Evolutionary conservation across 2,888 invertebrate genomes (phyloP), one percentile per base, ranked within the genome.

Genomic region (Melanotus villosus): DNA sequence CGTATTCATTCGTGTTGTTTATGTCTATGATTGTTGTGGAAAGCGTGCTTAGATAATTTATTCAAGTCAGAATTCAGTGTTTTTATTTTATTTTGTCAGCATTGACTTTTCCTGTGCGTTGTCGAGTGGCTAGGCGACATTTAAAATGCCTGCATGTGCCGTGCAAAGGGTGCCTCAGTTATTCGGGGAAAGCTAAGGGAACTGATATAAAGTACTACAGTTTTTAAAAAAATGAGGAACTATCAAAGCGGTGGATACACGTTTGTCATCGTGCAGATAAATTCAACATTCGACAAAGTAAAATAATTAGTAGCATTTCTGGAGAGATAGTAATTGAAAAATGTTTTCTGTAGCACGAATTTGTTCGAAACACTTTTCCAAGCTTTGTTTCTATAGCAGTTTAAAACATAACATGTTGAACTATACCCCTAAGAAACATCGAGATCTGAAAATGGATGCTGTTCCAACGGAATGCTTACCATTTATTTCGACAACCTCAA

Each of bases 71-170:
- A 38, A 38, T 2, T 14, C 14, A 38, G 36, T 32, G 36, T 38
- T n/a, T 38, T 14, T 38, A 14, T 38, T 26, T 38, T 38, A 38
- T 38, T 43, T 43, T 45, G 1, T 21, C 38, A 45, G 9, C 21
- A 21, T 45, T 10, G 21, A 19, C 2, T 21, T 21, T 41, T 16
- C 5, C 16, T 41, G 41, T 41, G 41, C 16, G 6, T 16, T 41
- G 12, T 14, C 16, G 18, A 14, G 16, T 41, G 16, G 7, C 14
- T 14, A 18, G 12, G n/a, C 7, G 14, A 18, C 19, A 43, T 43
- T 19, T 19, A 45, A n/a, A 57, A 65, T 65, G 56, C 65, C 65
- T 21, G 26, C 21, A 30, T 65, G 65, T 65, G 65, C 63, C 12
- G 63, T 63, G 10, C n/a, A 5, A 16, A 10, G 32, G 32, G 3